These are phyloP conservation scores for Vollenhovia emeryi DNA, from an alignment of 1,140 invertebrate genomes.

Conservation along the genomic window DNA sequence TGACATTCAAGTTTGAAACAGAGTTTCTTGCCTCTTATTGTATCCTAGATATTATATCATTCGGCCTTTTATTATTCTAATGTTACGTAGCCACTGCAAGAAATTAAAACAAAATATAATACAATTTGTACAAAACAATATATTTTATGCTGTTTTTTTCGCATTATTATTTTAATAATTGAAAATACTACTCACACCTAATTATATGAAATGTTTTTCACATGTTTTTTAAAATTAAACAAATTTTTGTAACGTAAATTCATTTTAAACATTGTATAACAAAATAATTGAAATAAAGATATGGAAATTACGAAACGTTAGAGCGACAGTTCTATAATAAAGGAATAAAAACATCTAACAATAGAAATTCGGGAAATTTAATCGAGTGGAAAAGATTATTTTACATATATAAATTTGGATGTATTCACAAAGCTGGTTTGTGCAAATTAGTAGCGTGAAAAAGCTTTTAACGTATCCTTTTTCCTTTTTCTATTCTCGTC, in stretches of 20 bases:
- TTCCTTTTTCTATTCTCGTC: not conserved
- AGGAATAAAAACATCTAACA: not conserved
- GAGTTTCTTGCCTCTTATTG: conserved; percentile 8
- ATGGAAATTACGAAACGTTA: not conserved
- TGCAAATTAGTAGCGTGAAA: conserved; percentile 30
- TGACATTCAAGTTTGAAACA: not conserved
- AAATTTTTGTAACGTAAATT: not conserved
- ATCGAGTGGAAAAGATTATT: not conserved
- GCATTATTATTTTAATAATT: not conserved
- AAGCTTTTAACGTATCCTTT: conserved; percentile 20
- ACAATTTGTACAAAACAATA: not conserved
- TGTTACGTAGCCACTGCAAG: not conserved
- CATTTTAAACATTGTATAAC: not conserved
- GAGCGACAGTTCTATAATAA: not conserved
- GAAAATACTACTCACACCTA: not conserved
- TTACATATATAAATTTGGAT: not conserved
- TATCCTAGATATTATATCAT: not conserved
- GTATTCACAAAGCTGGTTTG: not conserved
- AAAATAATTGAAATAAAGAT: not conserved
- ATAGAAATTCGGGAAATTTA: conserved; percentile 15
- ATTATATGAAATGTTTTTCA: not conserved
- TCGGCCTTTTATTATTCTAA: not conserved
- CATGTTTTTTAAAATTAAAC: not conserved
- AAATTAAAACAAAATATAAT: not conserved
- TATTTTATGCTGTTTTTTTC: not conserved